A percentile compares a stretch with the other conserved stretches of the same genome.
phyloP scores from a whole-genome alignment of 2,113 vertebrate species.

The Leucoraja erinaceus region DNA sequence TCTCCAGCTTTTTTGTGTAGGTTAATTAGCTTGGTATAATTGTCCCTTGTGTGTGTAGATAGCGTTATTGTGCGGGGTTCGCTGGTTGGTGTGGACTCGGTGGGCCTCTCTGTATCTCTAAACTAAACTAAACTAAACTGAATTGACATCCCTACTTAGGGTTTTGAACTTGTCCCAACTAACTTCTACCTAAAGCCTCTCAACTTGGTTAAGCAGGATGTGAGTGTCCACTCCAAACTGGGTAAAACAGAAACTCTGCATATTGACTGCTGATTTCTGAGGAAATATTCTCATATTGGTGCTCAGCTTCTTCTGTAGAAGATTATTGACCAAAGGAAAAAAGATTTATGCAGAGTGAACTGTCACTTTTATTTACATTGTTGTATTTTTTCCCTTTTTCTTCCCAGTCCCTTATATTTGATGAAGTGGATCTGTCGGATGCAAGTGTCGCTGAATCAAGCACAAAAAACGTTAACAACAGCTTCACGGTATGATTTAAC shows the following conservation, averaged over 20 bases:
- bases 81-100: no score
- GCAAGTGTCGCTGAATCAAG: conserved; percentile 97
- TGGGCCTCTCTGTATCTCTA: no score
- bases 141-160: not conserved
- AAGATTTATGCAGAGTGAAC: not conserved
- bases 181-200: not conserved
- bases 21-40: no score
- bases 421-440: conserved; percentile 96
- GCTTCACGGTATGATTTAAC: conserved; percentile 82
- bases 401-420: conserved; percentile 92
- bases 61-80: no score
- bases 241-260: not conserved
- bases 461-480: conserved; percentile 99
- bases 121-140: no score
- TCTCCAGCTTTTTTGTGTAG: no score
- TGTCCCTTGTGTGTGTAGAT: no score
- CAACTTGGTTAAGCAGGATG: not conserved
- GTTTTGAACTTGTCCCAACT: not conserved
- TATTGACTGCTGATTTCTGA: not conserved
- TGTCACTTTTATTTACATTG: conserved; percentile 42
- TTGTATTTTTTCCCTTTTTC: conserved; percentile 50
- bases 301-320: not conserved
- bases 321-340: not conserved
- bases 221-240: not conserved
- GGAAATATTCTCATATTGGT: not conserved